phyloP scores from a whole-genome alignment of 2,888 invertebrate species.

The Acronicta leporina region DNA sequence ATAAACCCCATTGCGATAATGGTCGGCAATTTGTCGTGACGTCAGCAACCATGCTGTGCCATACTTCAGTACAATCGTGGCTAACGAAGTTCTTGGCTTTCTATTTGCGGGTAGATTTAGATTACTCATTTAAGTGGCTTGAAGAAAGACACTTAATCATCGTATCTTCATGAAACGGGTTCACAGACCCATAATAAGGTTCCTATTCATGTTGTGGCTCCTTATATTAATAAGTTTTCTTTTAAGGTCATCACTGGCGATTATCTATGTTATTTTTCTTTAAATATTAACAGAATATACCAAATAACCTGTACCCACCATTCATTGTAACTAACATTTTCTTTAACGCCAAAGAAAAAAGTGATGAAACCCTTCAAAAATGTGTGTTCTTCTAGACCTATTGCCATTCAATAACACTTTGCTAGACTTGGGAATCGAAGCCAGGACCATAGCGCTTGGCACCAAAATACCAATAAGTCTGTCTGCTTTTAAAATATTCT shows the following conservation, averaged over 20 bases:
- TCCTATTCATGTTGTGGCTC: conserved; percentile 20
- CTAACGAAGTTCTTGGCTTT: conserved; percentile 40
- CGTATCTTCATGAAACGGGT: conserved; percentile 14
- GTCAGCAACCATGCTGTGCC: conserved; percentile 37
- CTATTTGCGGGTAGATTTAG: conserved; percentile 21
- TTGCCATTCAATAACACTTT: too few relatives aligned
- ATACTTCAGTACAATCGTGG: conserved; percentile 26
- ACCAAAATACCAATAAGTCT: too few relatives aligned
- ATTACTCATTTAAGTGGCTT: conserved; percentile 12
- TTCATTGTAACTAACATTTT: too few relatives aligned
- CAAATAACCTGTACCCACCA: too few relatives aligned
- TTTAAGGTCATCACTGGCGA: background rate
- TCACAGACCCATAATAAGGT: conserved; percentile 32
- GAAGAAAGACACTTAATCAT: conserved; percentile 25
- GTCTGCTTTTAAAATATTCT: conserved; percentile 5
- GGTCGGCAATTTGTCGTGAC: conserved; percentile 43
- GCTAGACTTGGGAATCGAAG: too few relatives aligned
- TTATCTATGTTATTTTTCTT: too few relatives aligned
- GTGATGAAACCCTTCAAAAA: too few relatives aligned
- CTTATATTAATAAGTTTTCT: conserved; percentile 26
- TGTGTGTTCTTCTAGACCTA: too few relatives aligned
- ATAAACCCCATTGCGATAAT: conserved; percentile 34
- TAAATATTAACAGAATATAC: too few relatives aligned
- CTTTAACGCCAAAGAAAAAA: too few relatives aligned
- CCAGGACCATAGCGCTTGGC: too few relatives aligned